A percentile compares a stretch with the other conserved stretches of the same genome.
These are phyloP conservation scores for Epistrophe grossulariae DNA, from an alignment of 2,888 invertebrate genomes.

Conservation along the genomic window DNA sequence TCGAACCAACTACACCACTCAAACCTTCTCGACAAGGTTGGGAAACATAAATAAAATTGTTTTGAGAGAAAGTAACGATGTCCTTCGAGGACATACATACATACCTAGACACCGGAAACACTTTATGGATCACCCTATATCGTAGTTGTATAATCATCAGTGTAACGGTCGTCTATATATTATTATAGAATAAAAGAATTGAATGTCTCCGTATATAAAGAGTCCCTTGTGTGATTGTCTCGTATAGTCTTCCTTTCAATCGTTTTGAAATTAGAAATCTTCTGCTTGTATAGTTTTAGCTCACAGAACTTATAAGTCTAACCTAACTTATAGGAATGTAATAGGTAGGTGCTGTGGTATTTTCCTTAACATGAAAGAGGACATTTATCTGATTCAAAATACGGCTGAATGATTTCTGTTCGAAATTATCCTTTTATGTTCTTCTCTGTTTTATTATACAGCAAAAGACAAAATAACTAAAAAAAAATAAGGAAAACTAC, in stretches of 20 bases:
- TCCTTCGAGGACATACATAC: constrained; percentile 6
- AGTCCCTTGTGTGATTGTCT: constrained; percentile 18
- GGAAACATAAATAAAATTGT: constrained; percentile 7
- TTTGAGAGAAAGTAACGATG: constrained; percentile 36
- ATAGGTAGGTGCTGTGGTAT: neutral
- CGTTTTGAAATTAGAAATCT: constrained; percentile 40
- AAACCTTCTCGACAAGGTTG: neutral
- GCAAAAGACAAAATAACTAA: neutral
- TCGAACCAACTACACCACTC: neutral
- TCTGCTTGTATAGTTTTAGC: constrained; percentile 23
- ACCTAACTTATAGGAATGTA: neutral
- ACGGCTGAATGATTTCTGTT: constrained; percentile 62
- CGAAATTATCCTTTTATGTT: constrained; percentile 52
- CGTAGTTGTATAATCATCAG: neutral
- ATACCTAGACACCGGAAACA: constrained; percentile 33
- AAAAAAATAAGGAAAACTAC: constrained; percentile 1
- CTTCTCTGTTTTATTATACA: neutral
- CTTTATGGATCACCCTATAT: constrained; percentile 1
- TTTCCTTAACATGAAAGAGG: constrained; percentile 38
- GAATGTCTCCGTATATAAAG: neutral
- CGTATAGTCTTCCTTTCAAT: constrained; percentile 18
- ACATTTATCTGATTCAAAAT: constrained; percentile 59
- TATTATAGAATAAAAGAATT: constrained; percentile 1
- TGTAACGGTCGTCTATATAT: neutral
- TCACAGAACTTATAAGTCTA: neutral